These are phyloP conservation scores for Coptodon bakossiorum DNA, from an alignment of 2,113 vertebrate genomes.

Conservation along the genomic window DNA sequence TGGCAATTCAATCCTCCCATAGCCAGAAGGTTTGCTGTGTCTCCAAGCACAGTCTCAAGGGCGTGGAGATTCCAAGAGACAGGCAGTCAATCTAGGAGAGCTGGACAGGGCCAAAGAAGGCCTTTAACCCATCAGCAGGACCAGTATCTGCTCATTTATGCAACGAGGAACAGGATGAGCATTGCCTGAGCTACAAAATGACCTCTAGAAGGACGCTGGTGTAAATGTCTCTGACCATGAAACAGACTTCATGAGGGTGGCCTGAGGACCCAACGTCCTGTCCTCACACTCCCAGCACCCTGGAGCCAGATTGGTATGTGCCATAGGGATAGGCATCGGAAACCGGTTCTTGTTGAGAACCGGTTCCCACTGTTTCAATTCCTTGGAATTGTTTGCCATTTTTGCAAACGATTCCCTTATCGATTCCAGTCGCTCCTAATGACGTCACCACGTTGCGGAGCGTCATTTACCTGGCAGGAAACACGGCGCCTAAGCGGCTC, in stretches of 20 bases:
- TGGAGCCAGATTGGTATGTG: background rate
- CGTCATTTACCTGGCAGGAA: too few species aligned
- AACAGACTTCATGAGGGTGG: background rate
- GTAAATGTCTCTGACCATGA: background rate
- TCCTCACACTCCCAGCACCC: background rate
- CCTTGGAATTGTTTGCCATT: too few species aligned
- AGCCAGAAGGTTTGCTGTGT: background rate
- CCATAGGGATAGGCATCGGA: too few species aligned
- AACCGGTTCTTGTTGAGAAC: too few species aligned
- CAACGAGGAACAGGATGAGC: background rate
- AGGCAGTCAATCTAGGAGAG: accelerated
- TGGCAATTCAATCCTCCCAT: background rate
- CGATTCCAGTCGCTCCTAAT: too few species aligned
- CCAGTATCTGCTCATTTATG: background rate
- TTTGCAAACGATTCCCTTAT: too few species aligned
- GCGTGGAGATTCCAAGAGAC: background rate
- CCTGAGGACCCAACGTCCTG: accelerated
- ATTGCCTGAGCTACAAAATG: background rate
- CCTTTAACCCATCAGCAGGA: background rate
- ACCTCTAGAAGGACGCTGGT: background rate
- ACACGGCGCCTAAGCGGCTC: too few species aligned
- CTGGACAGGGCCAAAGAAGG: background rate
- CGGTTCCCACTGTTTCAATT: too few species aligned
- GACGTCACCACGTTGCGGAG: too few species aligned
- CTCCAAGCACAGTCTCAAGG: background rate